A percentile compares a stretch with the other conserved stretches of the same genome.
phyloP scores from a whole-genome alignment of 1,140 invertebrate species.

The Varroa destructor region DNA sequence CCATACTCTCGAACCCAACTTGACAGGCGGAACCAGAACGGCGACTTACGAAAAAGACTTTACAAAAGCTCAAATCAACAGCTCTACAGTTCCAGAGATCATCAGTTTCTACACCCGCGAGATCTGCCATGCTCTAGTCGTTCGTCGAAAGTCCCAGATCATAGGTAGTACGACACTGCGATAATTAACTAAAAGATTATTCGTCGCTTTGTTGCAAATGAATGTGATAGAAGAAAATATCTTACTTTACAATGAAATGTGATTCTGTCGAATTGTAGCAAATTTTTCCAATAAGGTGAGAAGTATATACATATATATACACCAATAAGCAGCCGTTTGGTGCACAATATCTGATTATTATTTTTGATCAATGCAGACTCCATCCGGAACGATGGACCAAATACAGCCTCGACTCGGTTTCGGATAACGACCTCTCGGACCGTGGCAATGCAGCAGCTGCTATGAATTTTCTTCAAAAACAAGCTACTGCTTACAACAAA shows the following conservation, averaged over 20 bases:
- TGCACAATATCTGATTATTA: not conserved
- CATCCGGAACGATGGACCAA: conserved; percentile 17
- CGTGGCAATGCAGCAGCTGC: conserved; percentile 8
- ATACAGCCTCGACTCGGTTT: conserved; percentile 7
- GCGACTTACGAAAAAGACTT: not conserved
- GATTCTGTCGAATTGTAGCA: too few species aligned
- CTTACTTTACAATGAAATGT: too few species aligned
- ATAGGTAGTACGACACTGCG: not conserved
- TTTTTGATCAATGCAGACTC: conserved; percentile 8
- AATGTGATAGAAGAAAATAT: too few species aligned
- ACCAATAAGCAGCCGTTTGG: too few species aligned
- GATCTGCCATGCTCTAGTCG: too few species aligned
- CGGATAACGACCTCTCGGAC: not conserved
- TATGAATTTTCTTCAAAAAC: not conserved
- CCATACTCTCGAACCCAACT: not conserved
- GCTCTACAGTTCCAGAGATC: not conserved
- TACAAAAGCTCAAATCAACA: not conserved
- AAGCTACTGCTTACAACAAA: not conserved
- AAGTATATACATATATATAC: too few species aligned
- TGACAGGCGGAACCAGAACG: not conserved
- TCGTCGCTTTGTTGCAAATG: not conserved
- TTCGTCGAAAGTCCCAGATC: not conserved
- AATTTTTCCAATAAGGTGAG: too few species aligned
- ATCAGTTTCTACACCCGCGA: too few species aligned
- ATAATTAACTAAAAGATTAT: not conserved